Evolutionary conservation across 2,113 vertebrate genomes (phyloP).

Genomic region (Bubo scandiacus): DNA sequence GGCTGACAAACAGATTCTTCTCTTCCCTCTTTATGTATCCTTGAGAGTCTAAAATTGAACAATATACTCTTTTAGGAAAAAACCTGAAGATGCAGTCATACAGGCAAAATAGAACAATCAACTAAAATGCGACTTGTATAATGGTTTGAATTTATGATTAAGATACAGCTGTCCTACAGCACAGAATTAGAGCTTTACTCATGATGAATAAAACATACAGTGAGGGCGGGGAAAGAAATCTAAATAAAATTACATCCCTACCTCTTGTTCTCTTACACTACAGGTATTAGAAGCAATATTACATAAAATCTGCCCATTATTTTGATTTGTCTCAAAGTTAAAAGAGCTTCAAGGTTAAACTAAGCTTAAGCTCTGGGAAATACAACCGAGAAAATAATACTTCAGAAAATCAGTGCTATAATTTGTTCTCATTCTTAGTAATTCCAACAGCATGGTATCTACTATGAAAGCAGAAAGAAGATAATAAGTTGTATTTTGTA

Average conservation of each 20-base stretch:
- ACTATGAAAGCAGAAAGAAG: background rate
- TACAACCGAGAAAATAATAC: background rate
- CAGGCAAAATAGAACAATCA: background rate
- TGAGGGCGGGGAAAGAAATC: background rate
- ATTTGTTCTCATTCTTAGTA: background rate
- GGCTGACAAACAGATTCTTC: background rate
- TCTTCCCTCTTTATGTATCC: background rate
- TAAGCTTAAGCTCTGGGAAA: background rate
- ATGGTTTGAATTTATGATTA: background rate
- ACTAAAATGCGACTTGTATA: background rate
- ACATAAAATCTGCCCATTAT: background rate
- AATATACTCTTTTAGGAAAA: background rate
- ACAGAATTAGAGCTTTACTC: background rate
- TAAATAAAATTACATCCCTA: background rate
- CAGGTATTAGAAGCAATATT: background rate
- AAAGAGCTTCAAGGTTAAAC: background rate
- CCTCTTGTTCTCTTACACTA: background rate
- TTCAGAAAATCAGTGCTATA: background rate
- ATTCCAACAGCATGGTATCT: background rate
- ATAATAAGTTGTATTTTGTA: background rate
- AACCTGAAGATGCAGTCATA: background rate
- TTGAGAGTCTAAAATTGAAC: background rate
- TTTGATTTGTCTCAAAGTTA: background rate
- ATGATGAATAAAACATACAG: background rate
- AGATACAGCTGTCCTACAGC: background rate